phyloP scores from a whole-genome alignment of 2,888 invertebrate species.

The Dendrolimus houi region DNA sequence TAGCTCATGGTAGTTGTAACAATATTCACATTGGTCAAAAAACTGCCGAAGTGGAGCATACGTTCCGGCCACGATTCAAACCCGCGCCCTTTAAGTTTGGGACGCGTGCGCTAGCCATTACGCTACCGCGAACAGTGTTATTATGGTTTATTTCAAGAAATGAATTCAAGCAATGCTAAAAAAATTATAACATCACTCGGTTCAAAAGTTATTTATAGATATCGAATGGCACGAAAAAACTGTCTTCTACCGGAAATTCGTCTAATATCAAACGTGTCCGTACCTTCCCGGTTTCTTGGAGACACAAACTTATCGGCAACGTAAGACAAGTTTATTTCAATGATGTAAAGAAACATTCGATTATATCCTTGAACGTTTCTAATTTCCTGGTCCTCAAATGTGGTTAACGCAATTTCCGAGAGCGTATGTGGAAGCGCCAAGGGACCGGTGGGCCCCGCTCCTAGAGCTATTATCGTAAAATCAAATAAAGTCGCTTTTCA shows the following conservation, averaged over 20 bases:
- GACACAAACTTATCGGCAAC: constrained; percentile 28
- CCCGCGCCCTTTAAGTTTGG: too few relatives aligned
- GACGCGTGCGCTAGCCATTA: too few relatives aligned
- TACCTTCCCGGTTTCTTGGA: neutral
- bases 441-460: constrained; percentile 40
- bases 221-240: neutral
- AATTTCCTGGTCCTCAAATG: constrained; percentile 72
- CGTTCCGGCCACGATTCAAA: too few relatives aligned
- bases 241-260: neutral
- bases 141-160: too few relatives aligned
- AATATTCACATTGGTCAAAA: too few relatives aligned
- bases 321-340: constrained; percentile 53
- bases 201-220: too few relatives aligned
- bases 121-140: too few relatives aligned
- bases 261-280: neutral
- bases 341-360: constrained; percentile 62
- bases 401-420: constrained; percentile 75
- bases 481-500: constrained; percentile 58
- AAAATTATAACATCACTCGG: too few relatives aligned
- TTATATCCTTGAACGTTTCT: constrained; percentile 72
- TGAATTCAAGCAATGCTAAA: too few relatives aligned
- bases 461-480: constrained; percentile 56
- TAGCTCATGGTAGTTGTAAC: too few relatives aligned
- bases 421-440: constrained; percentile 55
- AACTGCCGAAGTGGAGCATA: too few relatives aligned